These are phyloP conservation scores for Drosophila ercepeae DNA, from an alignment of 1,140 invertebrate species.

Conservation along the genomic window DNA sequence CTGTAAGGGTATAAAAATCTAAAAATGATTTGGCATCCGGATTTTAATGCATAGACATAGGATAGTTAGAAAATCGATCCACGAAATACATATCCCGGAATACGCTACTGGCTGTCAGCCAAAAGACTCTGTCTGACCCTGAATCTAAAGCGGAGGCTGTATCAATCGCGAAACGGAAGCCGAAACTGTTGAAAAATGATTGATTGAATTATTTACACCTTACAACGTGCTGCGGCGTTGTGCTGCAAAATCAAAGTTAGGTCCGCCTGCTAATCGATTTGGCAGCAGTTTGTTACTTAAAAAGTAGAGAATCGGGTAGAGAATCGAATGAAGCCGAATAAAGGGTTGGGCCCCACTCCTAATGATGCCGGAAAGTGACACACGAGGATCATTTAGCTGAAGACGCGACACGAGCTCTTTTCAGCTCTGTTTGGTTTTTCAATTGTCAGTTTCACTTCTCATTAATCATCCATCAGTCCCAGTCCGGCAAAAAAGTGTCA, in stretches of 20 bases:
- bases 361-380: slow-evolving; percentile 81
- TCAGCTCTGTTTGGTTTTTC: slow-evolving; percentile 22
- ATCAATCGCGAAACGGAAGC: slow-evolving; percentile 64
- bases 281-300: slow-evolving; percentile 35
- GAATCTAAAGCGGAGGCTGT: slow-evolving; percentile 41
- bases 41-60: too few relatives aligned
- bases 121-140: slow-evolving; percentile 54
- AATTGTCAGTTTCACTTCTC: slow-evolving; percentile 45
- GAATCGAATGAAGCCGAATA: slow-evolving; percentile 12
- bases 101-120: slow-evolving; percentile 10
- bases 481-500: slow-evolving; percentile 69
- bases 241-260: slow-evolving; percentile 70
- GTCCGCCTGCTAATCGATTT: slow-evolving; percentile 81
- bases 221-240: slow-evolving; percentile 41
- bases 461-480: slow-evolving; percentile 76
- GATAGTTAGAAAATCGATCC: too few relatives aligned
- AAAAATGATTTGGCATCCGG: too few relatives aligned
- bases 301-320: slow-evolving; percentile 10
- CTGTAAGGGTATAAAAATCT: too few relatives aligned
- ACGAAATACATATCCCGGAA: too few relatives aligned
- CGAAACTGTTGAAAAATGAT: slow-evolving; percentile 80
- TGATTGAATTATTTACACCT: slow-evolving; percentile 82
- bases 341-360: slow-evolving; percentile 62
- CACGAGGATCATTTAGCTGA: slow-evolving; percentile 70
- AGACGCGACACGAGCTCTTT: slow-evolving; percentile 69